These are phyloP conservation scores for Lordiphosa collinella DNA, from an alignment of 1,140 invertebrate genomes.

Conservation along the genomic window DNA sequence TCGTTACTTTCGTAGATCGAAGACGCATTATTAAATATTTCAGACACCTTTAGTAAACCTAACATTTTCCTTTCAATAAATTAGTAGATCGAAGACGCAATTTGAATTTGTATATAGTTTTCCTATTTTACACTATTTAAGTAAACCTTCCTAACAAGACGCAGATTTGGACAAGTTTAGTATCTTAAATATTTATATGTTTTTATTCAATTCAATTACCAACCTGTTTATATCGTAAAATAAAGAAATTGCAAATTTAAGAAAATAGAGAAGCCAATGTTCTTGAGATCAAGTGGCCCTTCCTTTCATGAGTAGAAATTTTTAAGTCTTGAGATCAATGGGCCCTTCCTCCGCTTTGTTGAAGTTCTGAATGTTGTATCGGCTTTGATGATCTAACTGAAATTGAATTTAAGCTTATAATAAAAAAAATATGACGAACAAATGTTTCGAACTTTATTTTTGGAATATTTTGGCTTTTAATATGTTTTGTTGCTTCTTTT, in stretches of 20 bases:
- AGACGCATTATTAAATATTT: too few species aligned
- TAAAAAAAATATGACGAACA: slow-evolving; percentile 64
- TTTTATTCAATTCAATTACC: not conserved
- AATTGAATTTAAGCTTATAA: slow-evolving; percentile 65
- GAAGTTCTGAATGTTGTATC: slow-evolving; percentile 2
- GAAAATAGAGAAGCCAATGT: too few species aligned
- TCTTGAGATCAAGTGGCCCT: not conserved
- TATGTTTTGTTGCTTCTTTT: slow-evolving; percentile 56
- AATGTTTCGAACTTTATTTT: slow-evolving; percentile 66
- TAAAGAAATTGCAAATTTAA: not conserved
- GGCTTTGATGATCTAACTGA: slow-evolving; percentile 52
- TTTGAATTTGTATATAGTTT: not conserved
- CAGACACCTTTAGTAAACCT: too few species aligned
- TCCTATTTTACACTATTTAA: too few species aligned
- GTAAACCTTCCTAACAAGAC: too few species aligned
- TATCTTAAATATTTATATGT: not conserved
- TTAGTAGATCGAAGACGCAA: too few species aligned
- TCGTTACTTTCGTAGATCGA: too few species aligned
- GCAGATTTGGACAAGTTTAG: not conserved
- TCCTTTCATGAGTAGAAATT: not conserved
- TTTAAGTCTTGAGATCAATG: slow-evolving; percentile 11
- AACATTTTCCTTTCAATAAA: too few species aligned
- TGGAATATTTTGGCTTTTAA: slow-evolving; percentile 47
- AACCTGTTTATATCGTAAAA: not conserved
- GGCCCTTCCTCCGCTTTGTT: slow-evolving; percentile 36